Base-by-base conservation (phyloP, 2,113 vertebrate species). In the Solea solea region DNA sequence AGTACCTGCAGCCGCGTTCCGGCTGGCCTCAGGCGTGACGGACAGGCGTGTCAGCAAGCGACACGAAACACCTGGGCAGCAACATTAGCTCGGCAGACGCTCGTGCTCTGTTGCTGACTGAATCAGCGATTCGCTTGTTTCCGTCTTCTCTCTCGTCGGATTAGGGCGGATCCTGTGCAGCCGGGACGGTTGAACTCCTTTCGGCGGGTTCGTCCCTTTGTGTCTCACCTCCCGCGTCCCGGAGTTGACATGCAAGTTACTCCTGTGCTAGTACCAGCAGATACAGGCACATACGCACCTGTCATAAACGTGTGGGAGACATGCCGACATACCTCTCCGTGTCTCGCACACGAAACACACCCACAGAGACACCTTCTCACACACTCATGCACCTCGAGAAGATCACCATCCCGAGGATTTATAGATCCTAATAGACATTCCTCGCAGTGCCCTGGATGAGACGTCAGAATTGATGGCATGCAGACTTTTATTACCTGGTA, bases 401-500 rank as follows among this genome's bases (percentile, higher is more conserved):
- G 74, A 87, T 90, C 78, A 75, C 85, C 84, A 65, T 72, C 65
- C 69, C 48, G 60, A 79, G 61, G 86, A 92, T 93, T 93, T 91
- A 93, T 92, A 57, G 85, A 78, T 88, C 80, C 81, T 91, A 89
- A 92, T 85, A 92, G 89, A 83, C 85, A 83, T 88, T 85, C 80
- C 80, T 86, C 80, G 67, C 86, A 70, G 80, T 86, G 74, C 69
- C 78, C 60, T 77, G 81, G 82, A 90, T 85, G 90, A 90, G 87
- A 85, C 87, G 90, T 92, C 90, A 91, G 86, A 91, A 93, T 93
- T 93, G 88, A 93, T 93, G 80, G 91, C 89, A 83, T 77, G 82
- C 84, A 89, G 91, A 91, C 91, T 92, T 94, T 91, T 93, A 93
- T 92, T 88, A 93, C 90, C 88, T 91, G 86, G 85, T 90, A 88